Percentiles rank a stretch among this genome's conserved stretches.
These are phyloP conservation scores for Geotrupes spiniger DNA, from an alignment of 2,888 invertebrate genomes.

Conservation along the genomic window DNA sequence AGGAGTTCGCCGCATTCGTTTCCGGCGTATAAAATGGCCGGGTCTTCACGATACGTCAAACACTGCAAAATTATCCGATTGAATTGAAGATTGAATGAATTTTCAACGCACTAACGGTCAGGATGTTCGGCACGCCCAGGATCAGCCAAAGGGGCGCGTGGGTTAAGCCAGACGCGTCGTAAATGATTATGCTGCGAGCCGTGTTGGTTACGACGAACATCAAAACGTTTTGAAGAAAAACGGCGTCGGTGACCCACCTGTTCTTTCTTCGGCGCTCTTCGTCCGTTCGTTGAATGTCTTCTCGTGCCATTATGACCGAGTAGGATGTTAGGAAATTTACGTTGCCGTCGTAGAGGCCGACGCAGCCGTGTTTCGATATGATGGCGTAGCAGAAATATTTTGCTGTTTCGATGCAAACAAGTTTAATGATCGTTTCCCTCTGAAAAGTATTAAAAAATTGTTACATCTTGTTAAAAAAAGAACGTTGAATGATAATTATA, in stretches of 20 bases:
- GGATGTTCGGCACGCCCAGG: slow-evolving; percentile 56
- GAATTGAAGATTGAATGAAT: neutral
- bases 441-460: no score
- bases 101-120: slow-evolving; percentile 47
- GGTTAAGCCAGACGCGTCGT: slow-evolving; percentile 58
- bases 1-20: slow-evolving; percentile 57
- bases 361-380: slow-evolving; percentile 58
- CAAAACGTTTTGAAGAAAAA: slow-evolving; percentile 57
- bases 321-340: slow-evolving; percentile 55
- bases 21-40: slow-evolving; percentile 45
- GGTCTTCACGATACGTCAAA: slow-evolving; percentile 49
- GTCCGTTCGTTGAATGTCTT: slow-evolving; percentile 48
- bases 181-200: slow-evolving; percentile 59
- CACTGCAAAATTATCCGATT: slow-evolving; percentile 45
- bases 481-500: no score
- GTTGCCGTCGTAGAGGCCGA: slow-evolving; percentile 60
- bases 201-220: slow-evolving; percentile 57
- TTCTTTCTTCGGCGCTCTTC: slow-evolving; percentile 50
- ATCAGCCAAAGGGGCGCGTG: slow-evolving; percentile 59
- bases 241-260: slow-evolving; percentile 63
- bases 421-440: slow-evolving; percentile 59
- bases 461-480: neutral
- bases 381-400: slow-evolving; percentile 61
- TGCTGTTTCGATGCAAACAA: slow-evolving; percentile 56
- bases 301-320: slow-evolving; percentile 54